These are phyloP conservation scores for Andrena minutula DNA, from an alignment of 2,888 invertebrate species.

Conservation along the genomic window DNA sequence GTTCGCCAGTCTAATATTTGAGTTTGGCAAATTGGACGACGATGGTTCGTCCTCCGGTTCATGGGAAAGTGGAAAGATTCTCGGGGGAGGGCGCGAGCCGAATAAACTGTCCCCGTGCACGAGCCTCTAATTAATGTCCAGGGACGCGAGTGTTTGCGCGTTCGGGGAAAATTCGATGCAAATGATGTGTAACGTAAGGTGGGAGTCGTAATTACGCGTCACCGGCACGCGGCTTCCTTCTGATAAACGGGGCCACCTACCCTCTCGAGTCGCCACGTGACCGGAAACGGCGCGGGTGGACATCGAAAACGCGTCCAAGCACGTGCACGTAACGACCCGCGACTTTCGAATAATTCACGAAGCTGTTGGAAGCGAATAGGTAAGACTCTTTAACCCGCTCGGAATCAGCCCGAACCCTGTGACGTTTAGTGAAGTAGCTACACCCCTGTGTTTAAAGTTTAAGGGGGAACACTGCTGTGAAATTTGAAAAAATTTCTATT, in stretches of 20 bases:
- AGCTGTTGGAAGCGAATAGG: conserved; percentile 17
- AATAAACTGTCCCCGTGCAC: conserved; percentile 24
- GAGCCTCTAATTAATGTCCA: conserved; percentile 42
- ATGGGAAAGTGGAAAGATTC: conserved; percentile 41
- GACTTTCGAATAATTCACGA: conserved; percentile 41
- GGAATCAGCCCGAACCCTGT: not conserved
- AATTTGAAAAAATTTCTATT: too few relatives aligned
- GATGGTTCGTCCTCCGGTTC: not conserved
- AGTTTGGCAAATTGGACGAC: not conserved
- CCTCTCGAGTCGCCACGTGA: conserved; percentile 64
- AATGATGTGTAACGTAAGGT: conserved; percentile 53
- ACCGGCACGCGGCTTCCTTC: conserved; percentile 52
- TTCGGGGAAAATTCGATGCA: conserved; percentile 50
- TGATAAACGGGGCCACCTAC: conserved; percentile 55
- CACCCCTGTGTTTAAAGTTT: too few relatives aligned
- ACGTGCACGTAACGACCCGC: conserved; percentile 32
- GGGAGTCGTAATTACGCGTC: conserved; percentile 64
- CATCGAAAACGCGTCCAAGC: conserved; percentile 23
- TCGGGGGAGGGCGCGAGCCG: conserved; percentile 11
- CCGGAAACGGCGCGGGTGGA: conserved; percentile 60
- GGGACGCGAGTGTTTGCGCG: conserved; percentile 48
- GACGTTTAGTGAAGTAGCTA: not conserved
- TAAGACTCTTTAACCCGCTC: not conserved
- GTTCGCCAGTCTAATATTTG: conserved; percentile 10
- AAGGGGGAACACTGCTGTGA: too few relatives aligned